Evolutionary conservation across 2,888 invertebrate genomes (phyloP).

Genomic region (Euzophera pinguis): DNA sequence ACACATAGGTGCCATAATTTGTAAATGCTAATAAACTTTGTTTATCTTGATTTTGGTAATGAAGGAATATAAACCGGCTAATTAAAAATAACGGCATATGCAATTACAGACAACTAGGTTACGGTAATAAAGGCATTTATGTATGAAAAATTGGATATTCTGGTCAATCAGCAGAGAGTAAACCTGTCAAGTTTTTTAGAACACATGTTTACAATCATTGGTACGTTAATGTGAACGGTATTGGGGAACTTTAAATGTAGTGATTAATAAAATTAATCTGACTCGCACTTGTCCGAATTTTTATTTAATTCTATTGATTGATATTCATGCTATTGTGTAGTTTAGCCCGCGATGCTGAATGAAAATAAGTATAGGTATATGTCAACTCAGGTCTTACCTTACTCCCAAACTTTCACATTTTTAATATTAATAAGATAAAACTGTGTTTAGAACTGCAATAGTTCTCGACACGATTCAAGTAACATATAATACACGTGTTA

Average conservation of each 20-base stretch:
- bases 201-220: no score
- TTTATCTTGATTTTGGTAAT: neutral
- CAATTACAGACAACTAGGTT: neutral
- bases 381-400: no score
- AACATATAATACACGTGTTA: neutral
- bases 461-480: neutral
- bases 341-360: no score
- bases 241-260: no score
- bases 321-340: no score
- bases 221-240: no score
- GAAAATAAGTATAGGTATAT: no score
- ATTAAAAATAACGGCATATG: conserved; percentile 9
- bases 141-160: neutral
- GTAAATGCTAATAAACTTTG: conserved; percentile 9
- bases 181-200: no score
- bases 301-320: no score
- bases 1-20: neutral
- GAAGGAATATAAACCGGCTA: conserved; percentile 1
- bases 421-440: neutral
- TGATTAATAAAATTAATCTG: no score
- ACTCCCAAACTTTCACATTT: neutral
- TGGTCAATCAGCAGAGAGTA: neutral
- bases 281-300: no score
- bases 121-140: neutral
- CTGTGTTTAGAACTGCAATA: neutral